Evolutionary conservation across 2,888 invertebrate genomes (phyloP), one percentile per base, ranked within the genome.

Genomic region (Xanthostigma xanthostigma): DNA sequence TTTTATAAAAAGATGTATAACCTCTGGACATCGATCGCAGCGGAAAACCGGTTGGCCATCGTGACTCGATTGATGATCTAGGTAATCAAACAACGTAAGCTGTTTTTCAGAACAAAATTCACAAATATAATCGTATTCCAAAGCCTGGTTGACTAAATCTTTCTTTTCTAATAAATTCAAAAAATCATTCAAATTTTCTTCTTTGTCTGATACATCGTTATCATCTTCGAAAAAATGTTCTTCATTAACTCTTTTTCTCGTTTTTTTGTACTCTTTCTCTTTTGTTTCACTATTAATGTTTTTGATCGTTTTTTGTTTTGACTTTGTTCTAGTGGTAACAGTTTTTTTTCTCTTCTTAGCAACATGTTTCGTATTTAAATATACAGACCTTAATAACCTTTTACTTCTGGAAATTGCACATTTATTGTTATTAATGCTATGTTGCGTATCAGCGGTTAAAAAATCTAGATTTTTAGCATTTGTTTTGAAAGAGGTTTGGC

Each of bases 31-130:
- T 49, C 58, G 56, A 47, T 60, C 57, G 51, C 62, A 62, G 45
- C 55, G 57, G 46, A 60, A 61, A n/a, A 60, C 58, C 13, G 55
- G 51, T 13, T 57, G 35, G 6, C 60, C 62, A 53, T 60, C 53
- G 42, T 62, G 61, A 41, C 39, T 45, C 14, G 52, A 45, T 47
- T 62, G 62, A 53, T 62, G 62, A 48, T 61, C 61, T 36, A 62
- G 53, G 49, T 58, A 59, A 11, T 59, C 57, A 27, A 59, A 52
- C 46, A 58, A 56, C 38, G 50, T 55, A 36, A 55, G 52, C 41
- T 59, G 58, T 48, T 56, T 50, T 10, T 48, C 34, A 44, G 39
- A 45, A 48, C 61, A 62, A 49, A 61, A 59, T 14, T 58, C 58
- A 52, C 60, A 61, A 50, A 47, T 50, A 43, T 60, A 60, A 48